These are phyloP conservation scores for Lepus townsendii DNA, from an alignment of 2,797 vertebrate species.

Conservation along the genomic window DNA sequence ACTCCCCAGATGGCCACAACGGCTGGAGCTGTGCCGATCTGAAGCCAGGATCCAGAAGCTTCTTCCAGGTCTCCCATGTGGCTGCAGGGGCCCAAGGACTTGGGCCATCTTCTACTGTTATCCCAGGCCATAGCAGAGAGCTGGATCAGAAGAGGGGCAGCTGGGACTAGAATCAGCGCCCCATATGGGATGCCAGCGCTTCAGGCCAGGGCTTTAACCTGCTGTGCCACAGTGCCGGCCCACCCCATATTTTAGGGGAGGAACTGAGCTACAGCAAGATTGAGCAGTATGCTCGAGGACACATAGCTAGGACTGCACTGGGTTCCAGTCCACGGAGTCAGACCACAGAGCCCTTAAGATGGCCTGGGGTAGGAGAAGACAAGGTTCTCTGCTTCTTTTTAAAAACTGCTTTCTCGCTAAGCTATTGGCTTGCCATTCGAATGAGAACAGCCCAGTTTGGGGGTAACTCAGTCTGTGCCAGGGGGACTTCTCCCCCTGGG, in stretches of 20 bases:
- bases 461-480: constrained; percentile 15
- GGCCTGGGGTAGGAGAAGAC: neutral
- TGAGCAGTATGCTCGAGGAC: neutral
- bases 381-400: constrained; percentile 42
- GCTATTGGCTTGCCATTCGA: constrained; percentile 7
- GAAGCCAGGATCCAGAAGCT: no score
- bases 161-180: no score
- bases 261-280: constrained; percentile 34
- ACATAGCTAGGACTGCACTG: neutral
- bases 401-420: constrained; percentile 32
- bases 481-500: constrained; percentile 1
- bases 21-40: no score
- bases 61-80: no score
- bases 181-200: no score
- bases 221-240: neutral
- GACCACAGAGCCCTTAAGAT: neutral
- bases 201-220: no score
- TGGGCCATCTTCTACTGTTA: no score
- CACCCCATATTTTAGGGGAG: neutral
- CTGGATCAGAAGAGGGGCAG: no score
- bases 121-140: no score
- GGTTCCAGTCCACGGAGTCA: constrained; percentile 1
- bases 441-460: constrained; percentile 31
- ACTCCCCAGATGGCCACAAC: no score
- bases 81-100: no score